Evolutionary conservation across 2,888 invertebrate species (phyloP).

Genomic region (Aphidius colemani): DNA sequence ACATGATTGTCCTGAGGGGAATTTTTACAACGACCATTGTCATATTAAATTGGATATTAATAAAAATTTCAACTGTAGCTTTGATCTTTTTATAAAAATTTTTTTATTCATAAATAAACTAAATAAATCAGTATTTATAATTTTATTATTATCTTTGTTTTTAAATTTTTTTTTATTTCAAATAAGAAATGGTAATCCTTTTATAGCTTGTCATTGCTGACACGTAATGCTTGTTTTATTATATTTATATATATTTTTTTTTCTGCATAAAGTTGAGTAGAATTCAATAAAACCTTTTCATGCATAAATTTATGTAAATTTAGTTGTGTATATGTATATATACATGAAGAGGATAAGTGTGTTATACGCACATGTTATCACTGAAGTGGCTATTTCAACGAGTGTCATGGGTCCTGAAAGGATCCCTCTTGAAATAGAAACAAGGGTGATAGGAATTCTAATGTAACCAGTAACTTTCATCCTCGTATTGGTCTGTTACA

Average conservation of each 20-base stretch:
- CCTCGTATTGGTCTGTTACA: conserved; percentile 16
- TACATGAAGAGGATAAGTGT: conserved; percentile 13
- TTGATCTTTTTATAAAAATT: not conserved
- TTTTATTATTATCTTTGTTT: no score
- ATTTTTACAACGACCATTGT: conserved; percentile 6
- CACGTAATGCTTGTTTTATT: no score
- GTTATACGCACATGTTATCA: conserved; percentile 4
- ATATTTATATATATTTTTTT: not conserved
- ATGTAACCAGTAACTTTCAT: conserved; percentile 19
- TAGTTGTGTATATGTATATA: not conserved
- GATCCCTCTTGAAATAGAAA: conserved; percentile 15
- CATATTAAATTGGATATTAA: not conserved
- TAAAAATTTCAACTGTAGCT: not conserved
- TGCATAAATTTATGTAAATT: not conserved
- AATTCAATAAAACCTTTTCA: not conserved
- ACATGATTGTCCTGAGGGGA: not conserved
- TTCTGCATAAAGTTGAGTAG: not conserved
- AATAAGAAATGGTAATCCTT: not conserved
- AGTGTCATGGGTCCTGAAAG: conserved; percentile 19
- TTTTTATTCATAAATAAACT: not conserved
- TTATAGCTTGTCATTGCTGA: not conserved
- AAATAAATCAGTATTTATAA: not conserved
- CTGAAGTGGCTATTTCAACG: conserved; percentile 22
- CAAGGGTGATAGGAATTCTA: conserved; percentile 18
- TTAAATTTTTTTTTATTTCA: no score